These are phyloP conservation scores for Eilema depressum DNA, from an alignment of 2,888 invertebrate species.

Conservation along the genomic window DNA sequence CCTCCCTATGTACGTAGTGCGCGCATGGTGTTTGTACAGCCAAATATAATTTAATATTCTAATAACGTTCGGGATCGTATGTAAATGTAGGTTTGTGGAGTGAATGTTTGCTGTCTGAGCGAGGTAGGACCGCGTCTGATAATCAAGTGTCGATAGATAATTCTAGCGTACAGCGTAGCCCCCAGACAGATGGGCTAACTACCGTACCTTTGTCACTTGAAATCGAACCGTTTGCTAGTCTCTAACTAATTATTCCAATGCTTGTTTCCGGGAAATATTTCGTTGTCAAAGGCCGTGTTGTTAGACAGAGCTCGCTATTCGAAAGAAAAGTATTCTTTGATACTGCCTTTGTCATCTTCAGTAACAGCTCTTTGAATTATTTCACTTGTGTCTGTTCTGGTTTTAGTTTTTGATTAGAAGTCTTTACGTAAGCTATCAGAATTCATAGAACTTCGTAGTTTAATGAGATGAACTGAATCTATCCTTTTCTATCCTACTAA, in stretches of 20 bases:
- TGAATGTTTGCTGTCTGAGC: constrained; percentile 39
- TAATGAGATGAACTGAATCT: neutral
- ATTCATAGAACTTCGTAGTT: neutral
- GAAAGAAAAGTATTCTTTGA: neutral
- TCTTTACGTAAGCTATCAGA: neutral
- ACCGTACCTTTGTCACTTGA: constrained; percentile 14
- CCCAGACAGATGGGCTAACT: neutral
- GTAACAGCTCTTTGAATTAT: neutral
- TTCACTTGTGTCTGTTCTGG: neutral
- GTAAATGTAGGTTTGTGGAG: constrained; percentile 43
- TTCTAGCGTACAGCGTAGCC: constrained; percentile 9
- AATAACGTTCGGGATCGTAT: constrained; percentile 50
- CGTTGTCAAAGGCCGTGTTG: neutral
- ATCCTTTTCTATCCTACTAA: too few species aligned
- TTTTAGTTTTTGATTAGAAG: neutral
- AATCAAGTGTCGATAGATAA: constrained; percentile 33
- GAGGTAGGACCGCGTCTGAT: constrained; percentile 25
- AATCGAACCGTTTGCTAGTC: constrained; percentile 5
- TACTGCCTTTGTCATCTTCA: neutral
- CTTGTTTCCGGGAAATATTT: neutral
- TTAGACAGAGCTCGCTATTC: neutral
- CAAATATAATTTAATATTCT: constrained; percentile 53
- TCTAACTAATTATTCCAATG: constrained; percentile 1
- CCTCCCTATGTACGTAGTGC: neutral
- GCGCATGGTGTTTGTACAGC: neutral